phyloP scores from a whole-genome alignment of 2,113 vertebrate species.

The Chionomys nivalis region DNA sequence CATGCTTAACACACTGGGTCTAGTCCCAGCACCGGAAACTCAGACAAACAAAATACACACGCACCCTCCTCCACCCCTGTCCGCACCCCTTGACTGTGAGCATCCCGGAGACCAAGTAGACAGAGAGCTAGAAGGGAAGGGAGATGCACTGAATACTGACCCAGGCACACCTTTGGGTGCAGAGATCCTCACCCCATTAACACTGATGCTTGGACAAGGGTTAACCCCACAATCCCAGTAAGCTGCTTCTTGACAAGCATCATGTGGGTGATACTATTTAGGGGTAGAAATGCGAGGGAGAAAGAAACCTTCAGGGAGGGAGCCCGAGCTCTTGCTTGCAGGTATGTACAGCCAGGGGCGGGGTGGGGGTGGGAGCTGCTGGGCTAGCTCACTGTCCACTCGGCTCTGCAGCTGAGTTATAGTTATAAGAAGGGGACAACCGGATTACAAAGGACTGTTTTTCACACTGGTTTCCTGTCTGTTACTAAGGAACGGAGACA shows the following conservation, averaged over 20 bases:
- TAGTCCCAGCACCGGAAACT: neutral
- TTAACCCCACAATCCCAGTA: neutral
- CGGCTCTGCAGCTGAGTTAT: neutral
- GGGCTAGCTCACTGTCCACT: neutral
- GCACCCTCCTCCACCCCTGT: neutral
- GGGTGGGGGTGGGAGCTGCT: neutral
- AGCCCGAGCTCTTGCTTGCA: neutral
- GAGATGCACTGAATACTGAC: neutral
- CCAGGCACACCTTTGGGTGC: neutral
- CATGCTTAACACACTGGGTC: neutral
- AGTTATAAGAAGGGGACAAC: neutral
- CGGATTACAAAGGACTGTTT: neutral
- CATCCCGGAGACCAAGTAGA: neutral
- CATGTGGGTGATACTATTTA: neutral
- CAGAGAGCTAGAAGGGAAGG: neutral
- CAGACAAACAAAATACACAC: neutral
- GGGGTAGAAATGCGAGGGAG: neutral
- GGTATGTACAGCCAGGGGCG: neutral
- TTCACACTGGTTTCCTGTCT: neutral
- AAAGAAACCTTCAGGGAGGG: neutral
- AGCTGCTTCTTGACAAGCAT: neutral
- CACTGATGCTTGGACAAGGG: neutral
- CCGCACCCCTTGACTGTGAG: neutral
- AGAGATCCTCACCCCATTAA: neutral
- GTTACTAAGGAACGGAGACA: neutral